Percentiles rank a stretch among this genome's conserved stretches.
These are phyloP conservation scores for Chionoecetes opilio DNA, from an alignment of 1,140 invertebrate genomes.

Conservation along the genomic window DNA sequence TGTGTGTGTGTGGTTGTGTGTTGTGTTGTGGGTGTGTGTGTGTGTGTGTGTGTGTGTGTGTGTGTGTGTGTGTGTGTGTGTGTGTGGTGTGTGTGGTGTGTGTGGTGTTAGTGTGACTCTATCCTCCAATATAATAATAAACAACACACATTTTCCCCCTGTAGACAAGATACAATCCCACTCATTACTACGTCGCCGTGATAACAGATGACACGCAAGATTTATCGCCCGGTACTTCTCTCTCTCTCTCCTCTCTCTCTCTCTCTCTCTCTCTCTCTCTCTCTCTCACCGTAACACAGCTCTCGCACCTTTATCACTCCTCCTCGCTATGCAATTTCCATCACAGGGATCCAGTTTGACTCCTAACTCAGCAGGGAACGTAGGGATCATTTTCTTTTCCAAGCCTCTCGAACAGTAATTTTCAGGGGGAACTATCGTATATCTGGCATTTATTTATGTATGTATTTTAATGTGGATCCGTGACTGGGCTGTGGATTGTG, in stretches of 20 bases:
- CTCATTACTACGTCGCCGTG: background rate
- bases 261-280: background rate
- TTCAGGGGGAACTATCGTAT: background rate
- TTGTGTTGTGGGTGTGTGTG: too few relatives aligned
- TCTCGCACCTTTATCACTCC: background rate
- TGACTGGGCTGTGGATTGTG: too few relatives aligned
- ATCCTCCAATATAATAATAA: too few relatives aligned
- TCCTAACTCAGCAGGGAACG: background rate
- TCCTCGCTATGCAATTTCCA: background rate
- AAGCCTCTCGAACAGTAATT: background rate
- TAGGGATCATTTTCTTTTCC: background rate
- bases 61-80: too few relatives aligned
- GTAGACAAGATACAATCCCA: background rate
- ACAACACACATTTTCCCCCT: background rate
- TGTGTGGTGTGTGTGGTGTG: too few relatives aligned
- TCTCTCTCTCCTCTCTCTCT: too few relatives aligned
- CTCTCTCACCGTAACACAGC: background rate
- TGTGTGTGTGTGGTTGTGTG: too few relatives aligned
- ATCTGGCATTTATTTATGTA: constrained; percentile 1
- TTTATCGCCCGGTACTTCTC: background rate
- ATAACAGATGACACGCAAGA: background rate
- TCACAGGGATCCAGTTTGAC: background rate
- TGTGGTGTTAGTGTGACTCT: too few relatives aligned
- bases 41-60: too few relatives aligned
- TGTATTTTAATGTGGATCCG: background rate